These are phyloP conservation scores for zebrafish (Danio rerio) DNA, from an alignment of 2,113 vertebrate genomes.

Conservation along the genomic window DNA sequence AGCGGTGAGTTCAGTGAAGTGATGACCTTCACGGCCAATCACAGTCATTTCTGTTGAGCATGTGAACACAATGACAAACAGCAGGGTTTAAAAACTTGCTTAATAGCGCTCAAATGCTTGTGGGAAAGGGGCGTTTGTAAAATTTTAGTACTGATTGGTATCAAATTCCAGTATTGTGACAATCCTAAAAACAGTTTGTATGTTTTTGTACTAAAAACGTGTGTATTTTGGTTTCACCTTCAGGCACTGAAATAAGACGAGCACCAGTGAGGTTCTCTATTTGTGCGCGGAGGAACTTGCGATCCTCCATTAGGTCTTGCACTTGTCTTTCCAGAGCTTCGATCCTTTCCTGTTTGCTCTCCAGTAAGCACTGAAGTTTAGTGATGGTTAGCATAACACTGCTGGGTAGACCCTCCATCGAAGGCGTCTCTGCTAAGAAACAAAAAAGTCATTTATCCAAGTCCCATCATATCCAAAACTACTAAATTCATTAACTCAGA, in stretches of 20 bases:
- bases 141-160: no score
- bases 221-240: constrained; percentile 58
- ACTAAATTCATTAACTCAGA: neutral
- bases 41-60: no score
- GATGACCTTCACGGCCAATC: no score
- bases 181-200: no score
- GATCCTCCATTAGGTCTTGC: constrained; percentile 78
- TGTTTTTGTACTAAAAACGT: no score
- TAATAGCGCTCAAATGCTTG: no score
- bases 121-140: no score
- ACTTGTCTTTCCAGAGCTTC: constrained; percentile 72
- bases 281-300: constrained; percentile 76
- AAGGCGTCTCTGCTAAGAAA: constrained; percentile 55
- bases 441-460: no score
- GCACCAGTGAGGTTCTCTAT: constrained; percentile 76
- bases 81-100: no score
- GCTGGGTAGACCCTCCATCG: constrained; percentile 66
- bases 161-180: no score
- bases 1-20: no score
- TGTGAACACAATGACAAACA: no score
- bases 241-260: constrained; percentile 55
- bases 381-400: constrained; percentile 75
- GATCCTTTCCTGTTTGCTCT: constrained; percentile 76
- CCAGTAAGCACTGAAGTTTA: constrained; percentile 76
- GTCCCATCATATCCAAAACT: neutral